These are phyloP conservation scores for Numenius arquata DNA, from an alignment of 2,113 vertebrate genomes.

Conservation along the genomic window DNA sequence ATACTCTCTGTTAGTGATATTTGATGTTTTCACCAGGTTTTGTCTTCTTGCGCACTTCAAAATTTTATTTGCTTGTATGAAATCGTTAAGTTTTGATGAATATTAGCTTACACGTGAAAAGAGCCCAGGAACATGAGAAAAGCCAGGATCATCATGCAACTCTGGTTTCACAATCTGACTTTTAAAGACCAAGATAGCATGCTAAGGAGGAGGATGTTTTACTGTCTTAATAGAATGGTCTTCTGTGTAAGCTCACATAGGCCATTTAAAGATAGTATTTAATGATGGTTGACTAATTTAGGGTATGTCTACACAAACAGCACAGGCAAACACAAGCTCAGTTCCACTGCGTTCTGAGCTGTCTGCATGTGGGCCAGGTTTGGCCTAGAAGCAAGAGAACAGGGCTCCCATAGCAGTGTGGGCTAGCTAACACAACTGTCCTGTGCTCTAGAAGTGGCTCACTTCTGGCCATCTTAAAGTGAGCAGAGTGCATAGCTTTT, in stretches of 20 bases:
- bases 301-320: constrained; percentile 6
- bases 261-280: constrained; percentile 51
- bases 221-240: constrained; percentile 22
- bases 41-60: background rate
- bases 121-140: background rate
- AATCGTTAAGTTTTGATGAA: background rate
- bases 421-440: fast-evolving
- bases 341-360: background rate
- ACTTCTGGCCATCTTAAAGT: background rate
- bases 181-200: constrained; percentile 9
- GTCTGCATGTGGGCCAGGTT: background rate
- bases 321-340: background rate
- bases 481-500: background rate
- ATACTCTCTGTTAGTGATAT: background rate
- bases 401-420: background rate
- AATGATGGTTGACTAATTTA: constrained; percentile 16
- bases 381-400: background rate
- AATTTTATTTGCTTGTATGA: background rate
- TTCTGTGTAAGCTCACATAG: constrained; percentile 29
- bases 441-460: background rate
- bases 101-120: background rate
- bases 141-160: background rate
- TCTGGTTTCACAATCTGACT: constrained; percentile 13
- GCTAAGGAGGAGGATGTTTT: constrained; percentile 31
- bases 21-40: background rate